A percentile compares a stretch with the other conserved stretches of the same genome.
Evolutionary conservation across 2,888 invertebrate species (phyloP).

Genomic region (Perizoma affinitatum): DNA sequence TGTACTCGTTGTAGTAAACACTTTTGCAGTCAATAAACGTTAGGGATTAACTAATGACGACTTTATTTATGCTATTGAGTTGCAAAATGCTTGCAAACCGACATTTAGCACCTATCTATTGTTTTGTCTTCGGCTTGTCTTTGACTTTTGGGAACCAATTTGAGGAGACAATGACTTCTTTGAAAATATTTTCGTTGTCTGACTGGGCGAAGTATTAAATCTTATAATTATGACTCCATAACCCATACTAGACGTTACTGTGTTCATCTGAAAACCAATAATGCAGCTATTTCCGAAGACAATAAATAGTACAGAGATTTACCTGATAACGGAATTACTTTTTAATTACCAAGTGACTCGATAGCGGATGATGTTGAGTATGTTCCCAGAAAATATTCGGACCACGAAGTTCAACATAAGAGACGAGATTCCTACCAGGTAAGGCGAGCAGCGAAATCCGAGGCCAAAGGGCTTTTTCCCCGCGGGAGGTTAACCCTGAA

Average conservation of each 20-base stretch:
- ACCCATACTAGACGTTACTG: background rate
- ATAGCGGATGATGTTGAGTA: slow-evolving; percentile 8
- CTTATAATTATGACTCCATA: background rate
- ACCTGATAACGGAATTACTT: background rate
- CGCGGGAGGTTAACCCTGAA: slow-evolving; percentile 70
- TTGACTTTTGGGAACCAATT: slow-evolving; percentile 23
- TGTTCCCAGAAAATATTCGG: slow-evolving; percentile 40
- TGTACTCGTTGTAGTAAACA: slow-evolving; percentile 18
- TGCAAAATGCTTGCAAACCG: slow-evolving; percentile 12
- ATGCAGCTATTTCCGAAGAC: background rate
- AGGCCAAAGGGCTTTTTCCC: slow-evolving; percentile 63
- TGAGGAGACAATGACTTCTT: slow-evolving; percentile 24
- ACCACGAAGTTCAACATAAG: slow-evolving; percentile 50
- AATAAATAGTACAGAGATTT: background rate
- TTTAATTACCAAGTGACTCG: background rate
- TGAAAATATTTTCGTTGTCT: background rate
- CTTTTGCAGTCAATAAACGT: slow-evolving; percentile 17
- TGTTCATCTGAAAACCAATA: background rate
- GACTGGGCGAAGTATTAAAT: background rate
- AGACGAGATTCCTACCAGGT: slow-evolving; percentile 57
- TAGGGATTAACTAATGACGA: slow-evolving; percentile 14
- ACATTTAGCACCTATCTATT: slow-evolving; percentile 20
- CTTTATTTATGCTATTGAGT: slow-evolving; percentile 17
- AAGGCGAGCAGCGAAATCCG: slow-evolving; percentile 60
- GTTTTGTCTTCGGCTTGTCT: slow-evolving; percentile 26